phyloP scores from a whole-genome alignment of 2,797 vertebrate genomes.

The Cercopithecus petaurista region DNA sequence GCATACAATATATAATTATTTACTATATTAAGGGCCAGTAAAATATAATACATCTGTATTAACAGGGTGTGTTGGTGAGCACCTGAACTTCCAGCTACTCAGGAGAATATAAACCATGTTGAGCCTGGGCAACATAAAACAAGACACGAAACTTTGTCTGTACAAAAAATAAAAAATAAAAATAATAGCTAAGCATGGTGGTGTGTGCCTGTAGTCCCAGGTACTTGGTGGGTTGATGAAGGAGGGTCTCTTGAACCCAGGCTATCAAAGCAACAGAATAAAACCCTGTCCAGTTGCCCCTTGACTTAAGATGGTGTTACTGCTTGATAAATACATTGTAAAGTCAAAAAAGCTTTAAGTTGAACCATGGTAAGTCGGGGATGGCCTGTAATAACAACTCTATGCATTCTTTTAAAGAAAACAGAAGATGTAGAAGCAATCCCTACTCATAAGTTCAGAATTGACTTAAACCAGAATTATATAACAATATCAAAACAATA shows the following conservation, averaged over 20 bases:
- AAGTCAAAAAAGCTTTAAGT: not conserved
- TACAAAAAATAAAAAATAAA: too few relatives aligned
- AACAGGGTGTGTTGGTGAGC: too few relatives aligned
- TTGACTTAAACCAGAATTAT: not conserved
- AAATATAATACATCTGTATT: not conserved
- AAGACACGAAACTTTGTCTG: too few relatives aligned
- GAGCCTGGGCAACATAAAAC: too few relatives aligned
- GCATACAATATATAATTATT: not conserved
- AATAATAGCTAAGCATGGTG: too few relatives aligned
- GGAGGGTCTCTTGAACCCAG: too few relatives aligned
- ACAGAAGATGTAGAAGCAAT: not conserved
- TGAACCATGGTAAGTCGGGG: not conserved
- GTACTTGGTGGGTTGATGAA: too few relatives aligned
- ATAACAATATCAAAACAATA: not conserved
- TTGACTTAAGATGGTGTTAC: not conserved
- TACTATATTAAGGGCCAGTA: not conserved
- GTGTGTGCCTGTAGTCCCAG: too few relatives aligned
- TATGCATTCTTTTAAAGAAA: not conserved
- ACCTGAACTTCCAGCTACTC: too few relatives aligned
- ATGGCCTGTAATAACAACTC: not conserved
- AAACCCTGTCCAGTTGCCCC: not conserved
- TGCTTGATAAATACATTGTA: not conserved
- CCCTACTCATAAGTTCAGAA: not conserved
- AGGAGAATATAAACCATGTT: too few relatives aligned
- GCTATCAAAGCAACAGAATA: too few relatives aligned